phyloP scores from a whole-genome alignment of 92 coral and sea anemone genomes.

The Phenganax stokvisi region DNA sequence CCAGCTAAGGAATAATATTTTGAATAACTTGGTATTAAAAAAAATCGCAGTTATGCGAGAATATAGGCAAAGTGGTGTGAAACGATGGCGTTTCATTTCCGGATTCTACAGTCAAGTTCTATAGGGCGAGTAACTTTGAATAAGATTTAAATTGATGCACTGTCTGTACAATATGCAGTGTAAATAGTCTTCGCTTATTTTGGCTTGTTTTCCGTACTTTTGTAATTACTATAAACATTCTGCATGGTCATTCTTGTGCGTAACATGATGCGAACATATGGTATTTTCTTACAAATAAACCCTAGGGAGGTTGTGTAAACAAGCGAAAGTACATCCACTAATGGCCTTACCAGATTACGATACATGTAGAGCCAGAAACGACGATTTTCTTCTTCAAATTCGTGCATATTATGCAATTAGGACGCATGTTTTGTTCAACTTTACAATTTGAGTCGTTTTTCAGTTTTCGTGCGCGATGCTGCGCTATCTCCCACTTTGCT shows the following conservation, averaged over 20 bases:
- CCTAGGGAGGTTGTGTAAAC: conserved; percentile 25
- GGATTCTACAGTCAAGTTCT: no score
- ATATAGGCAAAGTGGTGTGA: no score
- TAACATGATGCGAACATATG: conserved; percentile 3
- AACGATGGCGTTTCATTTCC: no score
- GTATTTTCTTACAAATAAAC: conserved; percentile 10
- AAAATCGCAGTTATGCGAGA: no score
- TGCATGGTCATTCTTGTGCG: background rate
- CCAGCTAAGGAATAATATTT: no score
- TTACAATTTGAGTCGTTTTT: background rate
- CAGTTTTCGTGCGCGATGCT: background rate
- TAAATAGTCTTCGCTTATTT: background rate
- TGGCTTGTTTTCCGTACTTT: conserved; percentile 3
- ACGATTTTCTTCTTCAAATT: background rate
- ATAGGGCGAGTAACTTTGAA: no score
- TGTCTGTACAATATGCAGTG: background rate
- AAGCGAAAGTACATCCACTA: background rate
- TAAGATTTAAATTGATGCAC: background rate
- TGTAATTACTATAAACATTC: background rate
- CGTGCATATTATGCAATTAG: background rate
- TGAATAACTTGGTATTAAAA: no score
- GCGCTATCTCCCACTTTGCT: conserved; percentile 20
- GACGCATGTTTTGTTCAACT: no score
- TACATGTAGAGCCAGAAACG: conserved; percentile 5
- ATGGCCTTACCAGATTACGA: conserved; percentile 22